These are phyloP conservation scores for Scomber scombrus DNA, from an alignment of 2,113 vertebrate genomes.

Conservation along the genomic window DNA sequence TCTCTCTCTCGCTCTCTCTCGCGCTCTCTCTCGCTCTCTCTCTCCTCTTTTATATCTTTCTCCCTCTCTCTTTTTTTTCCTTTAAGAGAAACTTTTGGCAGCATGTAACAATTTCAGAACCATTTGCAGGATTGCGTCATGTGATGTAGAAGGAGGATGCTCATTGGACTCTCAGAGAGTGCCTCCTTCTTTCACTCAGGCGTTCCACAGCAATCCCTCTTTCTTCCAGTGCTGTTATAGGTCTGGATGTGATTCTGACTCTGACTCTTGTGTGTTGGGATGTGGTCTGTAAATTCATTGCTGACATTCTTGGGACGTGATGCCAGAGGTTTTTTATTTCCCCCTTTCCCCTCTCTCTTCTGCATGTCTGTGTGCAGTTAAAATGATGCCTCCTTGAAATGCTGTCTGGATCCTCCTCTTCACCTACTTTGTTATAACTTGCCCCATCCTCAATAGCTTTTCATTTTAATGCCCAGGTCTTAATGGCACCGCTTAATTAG, in stretches of 20 bases:
- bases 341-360: constrained; percentile 50
- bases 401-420: constrained; percentile 59
- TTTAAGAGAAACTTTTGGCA: constrained; percentile 70
- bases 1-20: background rate
- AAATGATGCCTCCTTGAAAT: constrained; percentile 70
- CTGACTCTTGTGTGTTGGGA: constrained; percentile 79
- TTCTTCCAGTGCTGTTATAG: constrained; percentile 75
- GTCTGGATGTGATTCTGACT: constrained; percentile 79
- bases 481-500: constrained; percentile 63
- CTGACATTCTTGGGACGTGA: constrained; percentile 82
- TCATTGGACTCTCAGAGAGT: constrained; percentile 67
- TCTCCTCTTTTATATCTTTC: constrained; percentile 2
- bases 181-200: constrained; percentile 62
- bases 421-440: constrained; percentile 45
- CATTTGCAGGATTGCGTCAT: constrained; percentile 79
- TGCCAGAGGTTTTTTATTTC: constrained; percentile 75
- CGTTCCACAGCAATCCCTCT: constrained; percentile 66
- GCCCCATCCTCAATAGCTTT: constrained; percentile 43
- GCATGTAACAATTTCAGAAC: constrained; percentile 72
- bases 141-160: constrained; percentile 69
- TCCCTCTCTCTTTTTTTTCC: constrained; percentile 16
- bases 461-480: constrained; percentile 44
- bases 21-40: constrained; percentile 12
- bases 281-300: constrained; percentile 82
- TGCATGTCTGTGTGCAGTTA: constrained; percentile 70